Conservation (phyloP, 37 sponge, comb jelly and placozoan species). For the Bolinopsis microptera region DNA sequence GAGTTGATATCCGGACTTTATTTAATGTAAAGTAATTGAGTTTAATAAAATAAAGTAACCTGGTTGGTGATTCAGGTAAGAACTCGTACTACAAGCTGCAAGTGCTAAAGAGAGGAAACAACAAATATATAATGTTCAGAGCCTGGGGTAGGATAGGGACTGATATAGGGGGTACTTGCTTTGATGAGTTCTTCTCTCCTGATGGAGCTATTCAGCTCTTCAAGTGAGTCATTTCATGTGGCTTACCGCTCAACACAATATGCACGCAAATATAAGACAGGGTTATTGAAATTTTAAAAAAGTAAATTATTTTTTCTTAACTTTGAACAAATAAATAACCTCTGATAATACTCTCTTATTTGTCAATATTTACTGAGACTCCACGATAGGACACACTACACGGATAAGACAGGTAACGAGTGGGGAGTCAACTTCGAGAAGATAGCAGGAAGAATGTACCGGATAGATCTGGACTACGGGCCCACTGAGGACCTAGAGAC, state of each 20-base stretch:
- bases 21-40: too few relatives aligned
- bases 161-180: constrained; percentile 83
- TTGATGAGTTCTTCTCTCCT: constrained; percentile 67
- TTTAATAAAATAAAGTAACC: too few relatives aligned
- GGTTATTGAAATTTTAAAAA: too few relatives aligned
- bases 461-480: constrained; percentile 97
- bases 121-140: constrained; percentile 77
- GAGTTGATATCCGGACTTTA: too few relatives aligned
- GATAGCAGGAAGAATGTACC: constrained; percentile 88
- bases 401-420: constrained; percentile 67
- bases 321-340: too few relatives aligned
- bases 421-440: constrained; percentile 76
- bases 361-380: too few relatives aligned
- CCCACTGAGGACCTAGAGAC: constrained; percentile 70
- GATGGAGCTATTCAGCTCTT: constrained; percentile 69
- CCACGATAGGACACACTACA: constrained; percentile 12
- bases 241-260: neutral
- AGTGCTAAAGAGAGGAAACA: constrained; percentile 77
- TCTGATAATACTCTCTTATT: too few relatives aligned
- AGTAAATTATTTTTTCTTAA: too few relatives aligned
- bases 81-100: constrained; percentile 99
- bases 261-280: too few relatives aligned
- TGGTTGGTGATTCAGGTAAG: constrained; percentile 79
- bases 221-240: constrained; percentile 55
- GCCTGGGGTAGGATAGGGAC: constrained; percentile 99